A percentile compares a stretch with the other conserved stretches of the same genome.
These are phyloP conservation scores for Standfussiana lucernea DNA, from an alignment of 2,888 invertebrate genomes.

Conservation along the genomic window DNA sequence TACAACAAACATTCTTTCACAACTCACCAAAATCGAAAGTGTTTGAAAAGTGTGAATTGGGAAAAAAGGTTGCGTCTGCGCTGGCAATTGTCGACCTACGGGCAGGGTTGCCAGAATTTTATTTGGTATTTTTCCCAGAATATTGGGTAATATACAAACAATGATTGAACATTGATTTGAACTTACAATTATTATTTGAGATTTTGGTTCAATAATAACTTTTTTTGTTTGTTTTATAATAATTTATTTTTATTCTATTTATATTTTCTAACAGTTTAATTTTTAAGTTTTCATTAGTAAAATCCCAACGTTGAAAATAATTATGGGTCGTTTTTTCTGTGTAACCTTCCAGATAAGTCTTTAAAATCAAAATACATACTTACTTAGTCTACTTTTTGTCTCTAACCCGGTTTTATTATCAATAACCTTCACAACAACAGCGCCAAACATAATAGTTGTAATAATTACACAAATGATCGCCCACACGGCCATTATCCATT, in stretches of 20 bases:
- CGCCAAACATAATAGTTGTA: constrained; percentile 47
- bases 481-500: constrained; percentile 46
- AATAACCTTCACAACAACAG: constrained; percentile 50
- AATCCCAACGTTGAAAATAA: neutral
- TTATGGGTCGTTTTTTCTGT: neutral
- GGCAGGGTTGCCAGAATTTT: constrained; percentile 57
- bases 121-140: neutral
- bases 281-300: neutral
- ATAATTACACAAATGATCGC: constrained; percentile 59
- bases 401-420: constrained; percentile 19
- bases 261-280: neutral
- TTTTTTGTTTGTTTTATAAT: neutral
- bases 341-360: neutral
- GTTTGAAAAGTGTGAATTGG: constrained; percentile 75
- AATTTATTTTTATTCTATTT: neutral
- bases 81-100: constrained; percentile 47
- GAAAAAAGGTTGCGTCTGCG: constrained; percentile 74
- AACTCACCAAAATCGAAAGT: constrained; percentile 82
- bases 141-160: neutral
- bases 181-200: neutral
- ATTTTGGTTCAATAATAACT: neutral
- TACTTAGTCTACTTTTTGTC: constrained; percentile 5
- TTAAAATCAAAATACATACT: neutral
- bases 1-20: constrained; percentile 70
- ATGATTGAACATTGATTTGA: neutral